These are phyloP conservation scores for Gyrodactylus salaris DNA, from an alignment of 1,140 invertebrate genomes.

Conservation along the genomic window DNA sequence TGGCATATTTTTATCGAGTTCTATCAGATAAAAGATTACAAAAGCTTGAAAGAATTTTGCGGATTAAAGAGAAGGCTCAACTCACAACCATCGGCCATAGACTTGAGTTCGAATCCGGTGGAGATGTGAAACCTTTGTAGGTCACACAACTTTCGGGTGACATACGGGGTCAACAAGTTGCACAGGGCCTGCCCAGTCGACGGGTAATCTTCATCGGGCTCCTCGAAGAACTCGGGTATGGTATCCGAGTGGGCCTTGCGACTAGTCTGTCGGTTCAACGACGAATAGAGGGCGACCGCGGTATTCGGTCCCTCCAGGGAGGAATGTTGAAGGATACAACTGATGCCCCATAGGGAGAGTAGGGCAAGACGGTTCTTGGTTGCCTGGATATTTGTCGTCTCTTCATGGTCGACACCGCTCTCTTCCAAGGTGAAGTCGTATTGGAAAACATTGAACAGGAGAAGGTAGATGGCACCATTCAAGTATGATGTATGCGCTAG, in stretches of 20 bases:
- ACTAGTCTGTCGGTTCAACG: background rate
- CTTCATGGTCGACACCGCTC: conserved; percentile 49
- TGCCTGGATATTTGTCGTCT: conserved; percentile 55
- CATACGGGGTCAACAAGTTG: conserved; percentile 52
- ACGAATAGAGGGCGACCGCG: background rate
- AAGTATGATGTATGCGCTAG: conserved; percentile 61
- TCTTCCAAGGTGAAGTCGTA: conserved; percentile 93
- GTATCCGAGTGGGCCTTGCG: background rate
- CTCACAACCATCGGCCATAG: background rate
- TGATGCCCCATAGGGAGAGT: conserved; percentile 34
- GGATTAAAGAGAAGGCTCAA: background rate
- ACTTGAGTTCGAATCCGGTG: background rate
- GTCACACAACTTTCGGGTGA: conserved; percentile 35
- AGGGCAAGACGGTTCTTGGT: conserved; percentile 61
- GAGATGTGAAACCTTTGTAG: background rate
- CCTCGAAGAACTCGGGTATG: conserved; percentile 22
- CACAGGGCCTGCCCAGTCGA: conserved; percentile 31
- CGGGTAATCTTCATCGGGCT: conserved; percentile 29
- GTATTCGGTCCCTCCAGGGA: background rate
- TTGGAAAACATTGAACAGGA: conserved; percentile 54
- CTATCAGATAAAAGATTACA: background rate
- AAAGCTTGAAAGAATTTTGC: background rate
- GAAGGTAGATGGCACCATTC: conserved; percentile 58
- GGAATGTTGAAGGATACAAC: conserved; percentile 19
- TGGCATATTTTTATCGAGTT: no score